phyloP scores from a whole-genome alignment of 2,797 vertebrate species.

The Melanogrammus aeglefinus region DNA sequence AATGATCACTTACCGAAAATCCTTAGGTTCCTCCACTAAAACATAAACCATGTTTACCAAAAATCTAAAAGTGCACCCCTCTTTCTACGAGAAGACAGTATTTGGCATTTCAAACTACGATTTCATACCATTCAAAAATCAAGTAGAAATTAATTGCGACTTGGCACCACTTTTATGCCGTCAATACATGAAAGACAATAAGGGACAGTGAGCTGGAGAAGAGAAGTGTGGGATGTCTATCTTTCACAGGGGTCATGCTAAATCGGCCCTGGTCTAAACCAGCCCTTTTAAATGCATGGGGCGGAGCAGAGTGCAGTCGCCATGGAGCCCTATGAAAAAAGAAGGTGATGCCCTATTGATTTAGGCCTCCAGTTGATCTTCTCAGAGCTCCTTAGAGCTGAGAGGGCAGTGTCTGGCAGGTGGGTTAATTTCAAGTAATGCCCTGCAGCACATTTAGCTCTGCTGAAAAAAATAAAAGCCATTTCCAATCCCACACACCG shows the following conservation, averaged over 20 bases:
- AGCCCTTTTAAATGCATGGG: not conserved
- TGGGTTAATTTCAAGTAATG: constrained; percentile 52
- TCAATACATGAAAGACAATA: not conserved
- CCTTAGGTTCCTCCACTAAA: too few relatives aligned
- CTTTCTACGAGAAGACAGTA: too few relatives aligned
- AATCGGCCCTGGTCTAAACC: not conserved
- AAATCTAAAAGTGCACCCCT: too few relatives aligned
- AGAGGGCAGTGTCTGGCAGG: constrained; percentile 51
- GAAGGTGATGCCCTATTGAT: constrained; percentile 54
- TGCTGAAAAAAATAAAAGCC: constrained; percentile 27
- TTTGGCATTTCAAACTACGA: not conserved
- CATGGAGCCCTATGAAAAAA: not conserved
- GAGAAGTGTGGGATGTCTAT: not conserved
- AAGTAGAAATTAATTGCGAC: not conserved
- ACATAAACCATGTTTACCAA: too few relatives aligned
- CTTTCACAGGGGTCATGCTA: not conserved
- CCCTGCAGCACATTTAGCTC: constrained; percentile 47
- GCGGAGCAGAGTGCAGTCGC: not conserved
- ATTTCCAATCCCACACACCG: not conserved
- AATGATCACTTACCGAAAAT: too few relatives aligned
- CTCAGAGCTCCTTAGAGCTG: constrained; percentile 53
- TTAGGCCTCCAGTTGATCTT: constrained; percentile 51
- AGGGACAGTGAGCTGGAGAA: not conserved
- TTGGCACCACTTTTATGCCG: not conserved
- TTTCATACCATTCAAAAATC: not conserved